Conservation (phyloP, 2,113 vertebrate genomes). For the Percopsis transmontana region DNA sequence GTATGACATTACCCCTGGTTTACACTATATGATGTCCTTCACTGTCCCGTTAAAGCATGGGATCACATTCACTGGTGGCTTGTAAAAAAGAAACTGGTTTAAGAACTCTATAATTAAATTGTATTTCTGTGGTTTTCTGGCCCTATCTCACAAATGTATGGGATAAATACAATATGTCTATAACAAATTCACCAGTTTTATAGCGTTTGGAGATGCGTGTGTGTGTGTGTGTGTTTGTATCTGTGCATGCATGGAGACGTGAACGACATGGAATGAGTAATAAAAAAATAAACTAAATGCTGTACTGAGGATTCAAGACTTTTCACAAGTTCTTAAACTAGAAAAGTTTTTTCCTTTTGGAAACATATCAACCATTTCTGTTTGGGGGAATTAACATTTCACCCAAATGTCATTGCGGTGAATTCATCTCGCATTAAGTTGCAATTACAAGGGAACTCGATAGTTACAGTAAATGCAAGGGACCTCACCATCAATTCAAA, state of each 20-base stretch:
- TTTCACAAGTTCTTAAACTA: neutral
- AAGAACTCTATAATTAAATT: conserved; percentile 2
- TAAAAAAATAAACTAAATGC: neutral
- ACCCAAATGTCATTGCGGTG: neutral
- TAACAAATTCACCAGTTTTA: conserved; percentile 13
- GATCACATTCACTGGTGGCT: conserved; percentile 3
- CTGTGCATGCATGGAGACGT: neutral
- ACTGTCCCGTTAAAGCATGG: conserved; percentile 15
- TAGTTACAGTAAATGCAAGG: too few species aligned
- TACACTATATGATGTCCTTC: conserved; percentile 24
- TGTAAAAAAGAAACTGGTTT: neutral
- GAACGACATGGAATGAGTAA: neutral
- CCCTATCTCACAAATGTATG: neutral
- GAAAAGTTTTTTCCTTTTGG: conserved; percentile 15
- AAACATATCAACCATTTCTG: conserved; percentile 19
- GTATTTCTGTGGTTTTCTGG: neutral
- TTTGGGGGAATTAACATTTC: neutral
- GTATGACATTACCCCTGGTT: conserved; percentile 23
- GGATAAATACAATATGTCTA: neutral
- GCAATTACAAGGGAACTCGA: neutral
- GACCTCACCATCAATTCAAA: too few species aligned
- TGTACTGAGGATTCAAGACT: neutral
- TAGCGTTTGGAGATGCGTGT: conserved; percentile 22
- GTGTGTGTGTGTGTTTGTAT: conserved; percentile 25
- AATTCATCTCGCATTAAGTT: neutral